These are phyloP conservation scores for Melikaiella ostensackeni DNA, from an alignment of 2,888 invertebrate genomes.

Conservation along the genomic window DNA sequence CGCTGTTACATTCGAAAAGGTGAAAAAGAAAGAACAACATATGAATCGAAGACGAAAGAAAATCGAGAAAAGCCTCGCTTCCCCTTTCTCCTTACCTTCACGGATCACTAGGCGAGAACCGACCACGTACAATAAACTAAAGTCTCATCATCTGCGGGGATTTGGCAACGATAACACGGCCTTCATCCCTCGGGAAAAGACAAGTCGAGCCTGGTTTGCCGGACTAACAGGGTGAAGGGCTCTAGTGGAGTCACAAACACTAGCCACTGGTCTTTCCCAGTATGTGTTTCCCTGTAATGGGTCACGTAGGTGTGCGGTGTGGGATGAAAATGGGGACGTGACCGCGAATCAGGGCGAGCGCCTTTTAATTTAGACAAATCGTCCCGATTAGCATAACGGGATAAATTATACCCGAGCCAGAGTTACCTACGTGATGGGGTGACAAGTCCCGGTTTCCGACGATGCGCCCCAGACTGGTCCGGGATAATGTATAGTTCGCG, in stretches of 20 bases:
- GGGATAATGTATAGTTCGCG: slow-evolving; percentile 40
- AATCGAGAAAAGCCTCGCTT: slow-evolving; percentile 39
- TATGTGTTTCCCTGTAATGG: background rate
- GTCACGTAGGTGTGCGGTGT: slow-evolving; percentile 29
- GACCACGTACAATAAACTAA: slow-evolving; percentile 76
- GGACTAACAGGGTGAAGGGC: slow-evolving; percentile 47
- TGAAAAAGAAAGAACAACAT: slow-evolving; percentile 51
- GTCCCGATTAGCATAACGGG: slow-evolving; percentile 77
- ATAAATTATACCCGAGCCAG: slow-evolving; percentile 73
- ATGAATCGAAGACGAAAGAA: slow-evolving; percentile 19
- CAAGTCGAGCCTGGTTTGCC: slow-evolving; percentile 53
- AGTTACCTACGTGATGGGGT: slow-evolving; percentile 63
- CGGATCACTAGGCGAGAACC: slow-evolving; percentile 42
- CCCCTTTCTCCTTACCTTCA: slow-evolving; percentile 54
- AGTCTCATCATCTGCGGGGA: slow-evolving; percentile 77
- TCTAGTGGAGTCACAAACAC: slow-evolving; percentile 30
- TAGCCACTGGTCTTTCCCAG: slow-evolving; percentile 18
- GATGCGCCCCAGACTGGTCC: slow-evolving; percentile 38
- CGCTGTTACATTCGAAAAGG: slow-evolving; percentile 56
- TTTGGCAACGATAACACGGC: slow-evolving; percentile 74
- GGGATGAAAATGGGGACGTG: slow-evolving; percentile 50
- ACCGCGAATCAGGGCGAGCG: slow-evolving; percentile 63
- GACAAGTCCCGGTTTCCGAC: slow-evolving; percentile 59
- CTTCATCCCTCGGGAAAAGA: slow-evolving; percentile 61
- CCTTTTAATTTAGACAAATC: slow-evolving; percentile 78